phyloP scores from a whole-genome alignment of 2,888 invertebrate species.

The Ditula angustiorana region DNA sequence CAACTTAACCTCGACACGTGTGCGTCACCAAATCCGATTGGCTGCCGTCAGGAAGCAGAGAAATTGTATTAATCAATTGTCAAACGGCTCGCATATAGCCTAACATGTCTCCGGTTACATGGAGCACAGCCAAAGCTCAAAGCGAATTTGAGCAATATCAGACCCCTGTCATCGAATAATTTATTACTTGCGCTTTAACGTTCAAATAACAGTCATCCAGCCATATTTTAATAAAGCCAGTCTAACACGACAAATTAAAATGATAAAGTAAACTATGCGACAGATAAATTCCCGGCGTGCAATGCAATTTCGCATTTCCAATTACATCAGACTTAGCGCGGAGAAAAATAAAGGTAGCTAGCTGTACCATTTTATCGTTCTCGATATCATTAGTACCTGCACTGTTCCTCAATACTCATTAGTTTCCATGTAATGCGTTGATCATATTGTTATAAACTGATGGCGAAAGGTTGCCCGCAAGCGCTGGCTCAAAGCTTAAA shows the following conservation, averaged over 20 bases:
- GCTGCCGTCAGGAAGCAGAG: slow-evolving; percentile 63
- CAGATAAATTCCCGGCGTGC: slow-evolving; percentile 30
- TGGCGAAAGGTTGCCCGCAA: slow-evolving; percentile 28
- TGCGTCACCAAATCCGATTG: slow-evolving; percentile 53
- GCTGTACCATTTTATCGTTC: not conserved
- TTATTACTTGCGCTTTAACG: slow-evolving; percentile 38
- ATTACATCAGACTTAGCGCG: not conserved
- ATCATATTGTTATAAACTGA: slow-evolving; percentile 9
- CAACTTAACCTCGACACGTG: slow-evolving; percentile 15
- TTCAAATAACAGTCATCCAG: slow-evolving; percentile 38
- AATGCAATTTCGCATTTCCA: slow-evolving; percentile 26
- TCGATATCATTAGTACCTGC: not conserved
- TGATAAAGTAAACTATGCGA: slow-evolving; percentile 36
- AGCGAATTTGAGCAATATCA: slow-evolving; percentile 55
- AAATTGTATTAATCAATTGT: slow-evolving; percentile 83
- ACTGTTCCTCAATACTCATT: slow-evolving; percentile 10
- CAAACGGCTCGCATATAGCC: slow-evolving; percentile 63
- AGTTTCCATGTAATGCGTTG: not conserved
- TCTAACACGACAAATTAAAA: slow-evolving; percentile 35
- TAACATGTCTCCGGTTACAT: slow-evolving; percentile 59
- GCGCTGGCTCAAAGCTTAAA: slow-evolving; percentile 37
- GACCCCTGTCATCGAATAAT: slow-evolving; percentile 19
- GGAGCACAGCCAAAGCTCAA: slow-evolving; percentile 55
- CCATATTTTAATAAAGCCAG: slow-evolving; percentile 36
- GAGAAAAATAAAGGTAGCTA: slow-evolving; percentile 19